Conservation (phyloP, 1,140 invertebrate genomes). For the Watersipora subatra region DNA sequence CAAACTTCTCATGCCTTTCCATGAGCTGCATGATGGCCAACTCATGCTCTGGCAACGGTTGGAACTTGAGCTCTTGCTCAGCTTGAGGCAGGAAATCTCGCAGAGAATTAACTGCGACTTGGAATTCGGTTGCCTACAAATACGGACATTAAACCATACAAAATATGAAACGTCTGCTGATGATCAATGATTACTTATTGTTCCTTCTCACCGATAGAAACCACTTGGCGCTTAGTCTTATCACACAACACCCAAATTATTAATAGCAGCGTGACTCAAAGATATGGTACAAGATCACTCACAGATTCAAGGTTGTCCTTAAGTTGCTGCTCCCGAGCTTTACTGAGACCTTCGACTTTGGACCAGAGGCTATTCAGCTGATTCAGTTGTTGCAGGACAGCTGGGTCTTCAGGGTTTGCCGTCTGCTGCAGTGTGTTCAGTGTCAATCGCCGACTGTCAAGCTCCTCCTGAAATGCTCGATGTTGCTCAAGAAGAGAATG, state of each 20-base stretch:
- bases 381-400: slow-evolving; percentile 58
- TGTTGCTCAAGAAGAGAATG: slow-evolving; percentile 84
- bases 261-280: too few relatives aligned
- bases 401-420: slow-evolving; percentile 58
- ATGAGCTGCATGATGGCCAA: slow-evolving; percentile 69
- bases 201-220: too few relatives aligned
- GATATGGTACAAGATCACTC: too few relatives aligned
- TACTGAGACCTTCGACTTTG: slow-evolving; percentile 58
- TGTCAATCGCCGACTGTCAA: slow-evolving; percentile 69
- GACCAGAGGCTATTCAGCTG: slow-evolving; percentile 74
- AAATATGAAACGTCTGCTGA: slow-evolving; percentile 6
- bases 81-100: slow-evolving; percentile 76
- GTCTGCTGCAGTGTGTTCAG: slow-evolving; percentile 77
- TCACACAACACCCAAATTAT: too few relatives aligned
- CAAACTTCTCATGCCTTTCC: slow-evolving; percentile 56
- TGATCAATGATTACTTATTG: too few relatives aligned
- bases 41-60: slow-evolving; percentile 72
- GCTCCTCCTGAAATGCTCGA: slow-evolving; percentile 76
- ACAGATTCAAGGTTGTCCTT: slow-evolving; percentile 63
- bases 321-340: slow-evolving; percentile 58
- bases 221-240: too few relatives aligned
- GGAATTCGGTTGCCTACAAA: slow-evolving; percentile 68
- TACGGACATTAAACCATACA: neutral
- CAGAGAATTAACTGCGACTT: slow-evolving; percentile 83
- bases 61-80: slow-evolving; percentile 81